Percentiles rank a stretch among this genome's conserved stretches.
These are phyloP conservation scores for Callospermophilus lateralis DNA, from an alignment of 2,113 vertebrate species.

Conservation along the genomic window DNA sequence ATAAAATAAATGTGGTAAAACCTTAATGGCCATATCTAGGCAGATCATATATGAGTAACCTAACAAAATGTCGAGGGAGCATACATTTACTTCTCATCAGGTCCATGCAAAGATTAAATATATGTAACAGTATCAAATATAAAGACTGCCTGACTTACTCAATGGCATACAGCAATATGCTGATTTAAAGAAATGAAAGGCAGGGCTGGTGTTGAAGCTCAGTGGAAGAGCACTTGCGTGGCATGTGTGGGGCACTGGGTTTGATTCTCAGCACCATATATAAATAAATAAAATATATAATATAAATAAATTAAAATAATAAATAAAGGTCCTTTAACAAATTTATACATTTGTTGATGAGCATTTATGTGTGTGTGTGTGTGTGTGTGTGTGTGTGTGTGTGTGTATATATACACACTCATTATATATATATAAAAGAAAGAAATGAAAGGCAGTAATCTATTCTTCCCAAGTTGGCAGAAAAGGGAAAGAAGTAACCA, in stretches of 20 bases:
- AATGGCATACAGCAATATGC: neutral
- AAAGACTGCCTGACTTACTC: neutral
- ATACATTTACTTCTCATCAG: neutral
- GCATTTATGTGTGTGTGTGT: too few species aligned
- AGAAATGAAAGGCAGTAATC: slow-evolving; percentile 14
- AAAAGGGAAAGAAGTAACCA: neutral
- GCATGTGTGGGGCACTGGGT: too few species aligned
- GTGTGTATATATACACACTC: too few species aligned
- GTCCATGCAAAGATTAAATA: slow-evolving; percentile 21
- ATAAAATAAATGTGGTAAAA: slow-evolving; percentile 45
- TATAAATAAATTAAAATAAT: too few species aligned
- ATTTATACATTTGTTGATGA: too few species aligned
- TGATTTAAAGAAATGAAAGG: neutral
- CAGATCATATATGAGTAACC: neutral
- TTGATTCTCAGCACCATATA: too few species aligned
- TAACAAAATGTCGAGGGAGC: slow-evolving; percentile 44
- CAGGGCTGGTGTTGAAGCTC: too few species aligned
- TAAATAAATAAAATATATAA: too few species aligned
- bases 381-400: too few species aligned
- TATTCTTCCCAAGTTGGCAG: neutral
- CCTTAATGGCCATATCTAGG: neutral
- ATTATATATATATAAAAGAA: neutral
- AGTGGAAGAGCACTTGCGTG: too few species aligned
- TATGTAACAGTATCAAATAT: neutral
- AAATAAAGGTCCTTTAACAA: too few species aligned